Evolutionary conservation across 2,797 vertebrate species (phyloP).

Genomic region (Rhincodon typus): DNA sequence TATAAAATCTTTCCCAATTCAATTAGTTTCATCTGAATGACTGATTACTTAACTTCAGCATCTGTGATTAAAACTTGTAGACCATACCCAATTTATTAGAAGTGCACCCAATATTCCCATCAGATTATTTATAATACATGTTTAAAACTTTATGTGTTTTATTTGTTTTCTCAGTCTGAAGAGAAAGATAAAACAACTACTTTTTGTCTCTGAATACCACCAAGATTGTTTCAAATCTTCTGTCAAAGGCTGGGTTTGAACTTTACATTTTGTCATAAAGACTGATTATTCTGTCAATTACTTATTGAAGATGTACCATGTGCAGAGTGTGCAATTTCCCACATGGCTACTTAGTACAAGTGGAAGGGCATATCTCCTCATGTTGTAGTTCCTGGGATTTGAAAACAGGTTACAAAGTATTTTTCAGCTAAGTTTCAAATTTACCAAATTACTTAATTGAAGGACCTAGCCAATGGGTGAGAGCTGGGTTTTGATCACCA

Average conservation of each 20-base stretch:
- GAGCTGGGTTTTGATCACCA: neutral
- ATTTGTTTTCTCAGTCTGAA: neutral
- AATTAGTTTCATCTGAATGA: conserved; percentile 3
- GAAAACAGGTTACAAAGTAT: neutral
- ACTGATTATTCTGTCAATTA: neutral
- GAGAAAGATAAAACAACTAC: neutral
- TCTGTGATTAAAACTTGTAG: neutral
- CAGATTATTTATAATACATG: neutral
- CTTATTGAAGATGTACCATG: neutral
- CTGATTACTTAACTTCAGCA: neutral
- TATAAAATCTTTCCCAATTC: neutral
- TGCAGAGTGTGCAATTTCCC: neutral
- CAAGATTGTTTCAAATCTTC: neutral
- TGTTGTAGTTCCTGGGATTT: neutral
- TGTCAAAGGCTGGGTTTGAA: too few species aligned
- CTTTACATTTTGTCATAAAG: neutral
- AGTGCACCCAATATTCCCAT: neutral
- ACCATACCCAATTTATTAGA: neutral
- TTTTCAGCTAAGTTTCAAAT: neutral
- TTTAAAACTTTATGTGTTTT: neutral
- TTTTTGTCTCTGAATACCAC: neutral
- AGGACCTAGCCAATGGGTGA: neutral
- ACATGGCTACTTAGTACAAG: neutral
- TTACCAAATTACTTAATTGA: neutral
- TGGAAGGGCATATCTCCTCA: neutral